Evolutionary conservation across 2,113 vertebrate genomes (phyloP).

Genomic region (Stegostoma tigrinum): DNA sequence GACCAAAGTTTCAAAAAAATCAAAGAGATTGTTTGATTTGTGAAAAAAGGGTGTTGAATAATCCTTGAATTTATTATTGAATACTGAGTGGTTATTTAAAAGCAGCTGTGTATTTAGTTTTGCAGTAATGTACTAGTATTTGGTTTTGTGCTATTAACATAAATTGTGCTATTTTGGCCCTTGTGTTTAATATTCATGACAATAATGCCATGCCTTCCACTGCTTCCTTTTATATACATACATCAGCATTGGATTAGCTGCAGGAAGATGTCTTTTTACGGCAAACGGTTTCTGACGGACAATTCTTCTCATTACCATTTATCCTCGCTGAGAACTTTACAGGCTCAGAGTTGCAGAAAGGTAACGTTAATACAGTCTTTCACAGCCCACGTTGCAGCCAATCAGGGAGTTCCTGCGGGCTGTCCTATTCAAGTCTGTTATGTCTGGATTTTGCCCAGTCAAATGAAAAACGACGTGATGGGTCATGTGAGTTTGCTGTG

Average conservation of each 20-base stretch:
- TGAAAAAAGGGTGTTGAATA: neutral
- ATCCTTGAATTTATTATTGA: conserved; percentile 4
- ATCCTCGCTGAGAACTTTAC: neutral
- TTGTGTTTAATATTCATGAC: conserved; percentile 25
- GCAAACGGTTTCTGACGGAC: conserved; percentile 12
- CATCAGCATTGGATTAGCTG: neutral
- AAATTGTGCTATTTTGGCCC: conserved; percentile 26
- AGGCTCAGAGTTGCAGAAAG: conserved; percentile 9
- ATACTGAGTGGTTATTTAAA: neutral
- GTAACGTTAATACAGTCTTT: conserved; percentile 31
- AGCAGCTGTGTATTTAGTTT: neutral
- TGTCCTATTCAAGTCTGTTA: conserved; percentile 34
- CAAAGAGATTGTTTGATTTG: neutral
- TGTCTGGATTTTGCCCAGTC: conserved; percentile 31
- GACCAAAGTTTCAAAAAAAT: neutral
- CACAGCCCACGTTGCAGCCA: neutral
- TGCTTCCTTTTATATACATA: neutral
- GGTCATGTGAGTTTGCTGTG: conserved; percentile 31
- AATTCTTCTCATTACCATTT: conserved; percentile 34
- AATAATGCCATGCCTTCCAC: neutral
- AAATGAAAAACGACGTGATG: conserved; percentile 31
- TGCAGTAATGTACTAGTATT: neutral
- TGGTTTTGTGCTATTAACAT: conserved; percentile 27
- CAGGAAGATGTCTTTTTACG: conserved; percentile 12
- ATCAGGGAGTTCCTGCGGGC: conserved; percentile 16